Evolutionary conservation across 2,797 vertebrate species (phyloP), one percentile per base, ranked within the genome.

Genomic region (Coluber constrictor): DNA sequence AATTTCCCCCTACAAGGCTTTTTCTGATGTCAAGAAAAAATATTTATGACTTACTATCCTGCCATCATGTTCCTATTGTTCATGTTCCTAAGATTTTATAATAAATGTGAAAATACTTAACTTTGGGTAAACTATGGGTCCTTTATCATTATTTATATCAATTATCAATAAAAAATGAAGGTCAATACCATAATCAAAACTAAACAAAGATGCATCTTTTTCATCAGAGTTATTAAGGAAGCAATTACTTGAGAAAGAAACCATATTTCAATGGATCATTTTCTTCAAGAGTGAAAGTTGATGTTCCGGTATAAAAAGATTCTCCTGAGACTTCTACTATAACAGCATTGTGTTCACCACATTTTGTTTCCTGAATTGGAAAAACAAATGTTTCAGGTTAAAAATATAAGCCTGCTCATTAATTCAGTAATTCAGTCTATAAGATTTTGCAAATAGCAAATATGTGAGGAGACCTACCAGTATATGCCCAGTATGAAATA

Each of bases 271-370:
- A 97, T 0, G 97, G 86, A 96, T 99, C 99, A 0, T 98, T 97
- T 0, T 97, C 96, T 96, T 99, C 99, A 0, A 98, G 96, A 27
- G 98, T 98, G 61, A 99, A 99, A 93, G 94, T 97, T n/a, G 98
- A 98, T 13, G 97, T 97, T 3, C 99, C 99, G 0, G 98, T 99
- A 96, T 99, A 99, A 97, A 98, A 98, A 1, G 99, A 98, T 97
- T 98, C 98, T 95, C 99, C 99, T 0, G 98, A 97, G 0, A 99
- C 99, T 97, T 99, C 99, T 95, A 99, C 99, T 3, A 99, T 94
- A 0, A 99, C 98, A 0, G 98, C 98, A 0, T 96, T 98, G 95
- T 99, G 98, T 79, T 98, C 97, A 29, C 98, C 99, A 93, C 98
- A 99, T 79, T 79, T 98, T 6, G 97, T 97, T 97, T 99, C 98